Base-by-base conservation (phyloP, 2,113 vertebrate genomes). In the Rafetus swinhoei region DNA sequence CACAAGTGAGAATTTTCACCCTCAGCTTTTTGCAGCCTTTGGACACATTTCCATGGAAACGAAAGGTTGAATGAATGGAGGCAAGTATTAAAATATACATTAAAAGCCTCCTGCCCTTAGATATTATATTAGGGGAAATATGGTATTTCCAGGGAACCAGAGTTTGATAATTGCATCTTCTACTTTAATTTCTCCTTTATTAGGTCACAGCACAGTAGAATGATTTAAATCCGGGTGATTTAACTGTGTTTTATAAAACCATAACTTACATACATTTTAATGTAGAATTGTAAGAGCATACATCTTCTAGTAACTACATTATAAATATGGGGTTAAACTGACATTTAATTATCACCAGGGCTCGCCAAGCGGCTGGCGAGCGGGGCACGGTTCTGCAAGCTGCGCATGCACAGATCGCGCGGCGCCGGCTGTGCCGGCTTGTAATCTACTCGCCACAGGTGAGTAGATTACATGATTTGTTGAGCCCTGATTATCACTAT, bases 141-240 rank as follows among this genome's bases (percentile, higher is more conserved):
- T 88, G 60, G 56, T 60, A 60, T 60, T 60, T 60, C 59, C 59
- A 60, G 9, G 59, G 59, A 60, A 60, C 9, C 24, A 60, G 11
- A 79, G 72, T 55, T 87, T 88, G 85, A 89, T 95, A 93, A 89
- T 69, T 84, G 57, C 65, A 84, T 72, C 84, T 93, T 92, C 74
- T 53, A 85, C 81, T 94, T 90, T 92, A 92, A 94, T 90, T 93
- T 90, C 85, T 90, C 79, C 62, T 95, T 90, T 60, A 92, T 86
- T 87, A 92, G 80, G 35, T 95, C 4, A 7, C 35, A 62, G 86
- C 54, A 95, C 21, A 86, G 50, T 52, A 39, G 85, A 94, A 50
- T 35, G 87, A 94, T 85, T 93, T 45, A 45, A 45, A 45, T 45
- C 45, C 6, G 6, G 45, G 45, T 7, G 88, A 53, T 92, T 62